phyloP scores from a whole-genome alignment of 2,113 vertebrate species.

The Sinocyclocheilus anophthalmus region DNA sequence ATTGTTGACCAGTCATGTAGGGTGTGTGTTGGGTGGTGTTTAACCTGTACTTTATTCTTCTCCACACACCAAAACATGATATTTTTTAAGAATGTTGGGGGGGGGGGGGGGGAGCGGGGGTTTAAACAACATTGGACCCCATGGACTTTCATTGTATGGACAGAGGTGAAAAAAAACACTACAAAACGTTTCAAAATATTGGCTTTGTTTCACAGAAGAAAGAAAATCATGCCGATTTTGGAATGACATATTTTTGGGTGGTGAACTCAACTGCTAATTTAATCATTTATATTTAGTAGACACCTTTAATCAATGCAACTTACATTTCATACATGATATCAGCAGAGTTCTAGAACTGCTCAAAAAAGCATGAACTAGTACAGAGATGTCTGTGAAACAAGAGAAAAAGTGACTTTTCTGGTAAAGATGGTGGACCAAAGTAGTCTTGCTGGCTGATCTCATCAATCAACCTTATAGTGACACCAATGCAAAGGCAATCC shows the following conservation, averaged over 20 bases:
- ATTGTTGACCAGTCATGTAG: too few species aligned
- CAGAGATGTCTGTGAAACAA: background rate
- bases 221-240: too few species aligned
- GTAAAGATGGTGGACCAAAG: background rate
- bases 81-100: too few species aligned
- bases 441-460: conserved; percentile 1
- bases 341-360: background rate
- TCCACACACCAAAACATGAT: background rate
- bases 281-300: background rate
- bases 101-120: too few species aligned
- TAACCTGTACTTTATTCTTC: background rate
- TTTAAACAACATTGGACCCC: background rate
- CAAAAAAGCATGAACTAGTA: background rate
- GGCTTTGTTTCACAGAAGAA: background rate
- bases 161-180: too few species aligned
- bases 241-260: background rate
- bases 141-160: too few species aligned
- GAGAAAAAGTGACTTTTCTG: background rate
- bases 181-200: background rate
- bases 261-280: background rate
- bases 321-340: too few species aligned
- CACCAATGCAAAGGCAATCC: background rate
- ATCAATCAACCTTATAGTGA: background rate
- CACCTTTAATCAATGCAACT: background rate
- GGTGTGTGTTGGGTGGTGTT: too few species aligned